Conservation (phyloP, 2,797 vertebrate species). For the Molossus alvarezi region DNA sequence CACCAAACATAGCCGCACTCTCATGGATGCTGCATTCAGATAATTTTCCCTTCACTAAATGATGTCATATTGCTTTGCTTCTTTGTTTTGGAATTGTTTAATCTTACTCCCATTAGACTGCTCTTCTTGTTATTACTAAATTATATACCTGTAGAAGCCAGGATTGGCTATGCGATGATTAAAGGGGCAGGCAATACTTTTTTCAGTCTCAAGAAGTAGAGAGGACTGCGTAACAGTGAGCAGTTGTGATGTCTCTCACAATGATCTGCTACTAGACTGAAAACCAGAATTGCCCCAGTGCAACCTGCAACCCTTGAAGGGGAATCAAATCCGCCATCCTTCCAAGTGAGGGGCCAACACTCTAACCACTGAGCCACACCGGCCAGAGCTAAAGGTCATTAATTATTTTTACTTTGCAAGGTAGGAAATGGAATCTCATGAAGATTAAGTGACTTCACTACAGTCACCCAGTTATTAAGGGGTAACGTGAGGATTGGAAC, state of each 20-base stretch:
- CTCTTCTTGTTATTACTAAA: not conserved
- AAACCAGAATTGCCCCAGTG: not conserved
- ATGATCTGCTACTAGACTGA: not conserved
- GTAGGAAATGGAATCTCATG: not conserved
- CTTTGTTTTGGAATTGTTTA: not conserved
- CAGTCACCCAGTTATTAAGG: not conserved
- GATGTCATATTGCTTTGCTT: not conserved
- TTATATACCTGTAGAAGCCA: not conserved
- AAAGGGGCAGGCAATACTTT: not conserved
- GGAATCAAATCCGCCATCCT: no score
- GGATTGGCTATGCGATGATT: not conserved
- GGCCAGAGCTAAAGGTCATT: no score
- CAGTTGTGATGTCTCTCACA: not conserved
- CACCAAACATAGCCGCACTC: not conserved
- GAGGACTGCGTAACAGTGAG: not conserved
- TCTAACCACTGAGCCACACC: no score
- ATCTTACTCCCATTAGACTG: not conserved
- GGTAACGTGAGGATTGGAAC: not conserved
- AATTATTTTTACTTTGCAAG: constrained; percentile 28
- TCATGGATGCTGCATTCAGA: not conserved
- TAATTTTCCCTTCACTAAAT: not conserved
- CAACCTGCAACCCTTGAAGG: no score
- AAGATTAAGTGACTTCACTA: not conserved
- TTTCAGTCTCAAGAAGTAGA: not conserved
- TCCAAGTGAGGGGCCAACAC: no score